Evolutionary conservation across 2,113 vertebrate genomes (phyloP), one percentile per base, ranked within the genome.

Genomic region (Thunnus thynnus): DNA sequence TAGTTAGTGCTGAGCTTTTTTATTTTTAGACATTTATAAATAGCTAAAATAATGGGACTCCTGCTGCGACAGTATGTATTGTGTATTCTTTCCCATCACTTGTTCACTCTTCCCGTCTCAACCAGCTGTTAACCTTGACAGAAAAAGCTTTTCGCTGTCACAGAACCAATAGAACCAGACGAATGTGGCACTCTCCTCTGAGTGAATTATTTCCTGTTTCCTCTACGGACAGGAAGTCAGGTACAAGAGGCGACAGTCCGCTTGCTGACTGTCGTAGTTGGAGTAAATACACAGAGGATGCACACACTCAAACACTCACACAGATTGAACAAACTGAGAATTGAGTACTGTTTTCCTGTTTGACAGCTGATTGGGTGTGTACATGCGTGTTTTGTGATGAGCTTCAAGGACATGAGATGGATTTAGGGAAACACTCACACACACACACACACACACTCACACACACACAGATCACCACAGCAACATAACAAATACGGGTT

Each of bases 191-290:
- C 57, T 60, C 72, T 47, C 66, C 80, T 83, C 62, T 48, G 73
- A 86, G 61, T 76, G 69, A 87, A 88, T 88, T 74, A 84, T 88
- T 82, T 88, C 87, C 90, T 82, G 78, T 76, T 94, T 94, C 89
- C 89, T 88, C 55, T 64, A 58, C 5, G 72, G 55, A 61, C 51
- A 81, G 91, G 86, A 91, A 83, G 84, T 88, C 55, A 86, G 78
- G 80, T 91, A 65, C 66, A 32, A 78, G 61, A 69, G 84, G 66
- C 17, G 5, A 63, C 63, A 25, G 65, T 54, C 54, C 13, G 5
- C 67, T 9, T 2, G 36, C 36, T 71, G 77, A 10, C 66, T 60
- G 73, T 61, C 48, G 32, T 76, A 66, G 51, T 62, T 81, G 1
- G 18, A 79, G 85, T 83, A 90, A 88, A 80, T 41, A 41, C 56